Evolutionary conservation across 2,888 invertebrate species (phyloP).

Genomic region (Conomelus anceps): DNA sequence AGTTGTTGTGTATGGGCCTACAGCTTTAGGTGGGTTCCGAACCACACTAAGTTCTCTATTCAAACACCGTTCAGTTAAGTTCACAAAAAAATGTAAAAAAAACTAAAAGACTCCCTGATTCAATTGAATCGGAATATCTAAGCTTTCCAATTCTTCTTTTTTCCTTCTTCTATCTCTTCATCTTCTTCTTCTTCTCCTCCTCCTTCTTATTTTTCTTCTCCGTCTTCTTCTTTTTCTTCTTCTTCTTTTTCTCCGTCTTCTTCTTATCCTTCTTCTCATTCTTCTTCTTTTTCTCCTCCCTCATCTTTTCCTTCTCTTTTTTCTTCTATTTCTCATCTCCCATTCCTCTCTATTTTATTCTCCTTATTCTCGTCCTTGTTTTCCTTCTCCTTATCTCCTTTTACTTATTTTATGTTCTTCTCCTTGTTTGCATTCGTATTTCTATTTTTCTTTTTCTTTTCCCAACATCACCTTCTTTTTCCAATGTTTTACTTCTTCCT

Average conservation of each 20-base stretch:
- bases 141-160: no score
- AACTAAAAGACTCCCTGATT: no score
- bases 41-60: no score
- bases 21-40: no score
- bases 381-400: neutral
- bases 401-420: neutral
- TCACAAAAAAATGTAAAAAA: no score
- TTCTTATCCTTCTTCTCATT: neutral
- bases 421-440: neutral
- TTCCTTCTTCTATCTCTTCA: neutral
- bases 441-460: neutral
- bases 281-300: neutral
- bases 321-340: neutral
- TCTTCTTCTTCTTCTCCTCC: neutral
- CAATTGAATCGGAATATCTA: no score
- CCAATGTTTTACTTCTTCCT: neutral
- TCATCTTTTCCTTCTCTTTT: neutral
- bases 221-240: neutral
- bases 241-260: neutral
- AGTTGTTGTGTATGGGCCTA: no score
- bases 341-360: neutral
- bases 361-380: neutral
- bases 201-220: neutral
- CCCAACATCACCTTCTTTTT: neutral
- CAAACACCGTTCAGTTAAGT: no score